Evolutionary conservation across 2,797 vertebrate genomes (phyloP).

Genomic region (Cuculus canorus): DNA sequence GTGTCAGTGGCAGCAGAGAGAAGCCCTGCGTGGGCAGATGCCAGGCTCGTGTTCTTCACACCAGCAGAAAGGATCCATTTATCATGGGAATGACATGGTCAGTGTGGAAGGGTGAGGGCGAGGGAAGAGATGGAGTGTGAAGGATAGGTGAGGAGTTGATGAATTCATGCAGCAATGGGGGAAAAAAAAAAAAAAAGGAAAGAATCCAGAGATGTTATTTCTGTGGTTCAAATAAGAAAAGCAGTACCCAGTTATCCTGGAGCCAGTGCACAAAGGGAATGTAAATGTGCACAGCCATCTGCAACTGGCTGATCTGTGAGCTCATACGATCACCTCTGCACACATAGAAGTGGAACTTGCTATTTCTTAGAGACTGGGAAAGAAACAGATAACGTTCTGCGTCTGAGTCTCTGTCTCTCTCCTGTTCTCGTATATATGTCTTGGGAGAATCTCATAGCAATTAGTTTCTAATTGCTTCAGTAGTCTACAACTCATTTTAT

Average conservation of each 20-base stretch:
- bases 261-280: background rate
- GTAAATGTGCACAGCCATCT: background rate
- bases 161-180: background rate
- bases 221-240: background rate
- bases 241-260: background rate
- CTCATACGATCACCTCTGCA: background rate
- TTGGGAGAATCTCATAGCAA: conserved; percentile 12
- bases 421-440: background rate
- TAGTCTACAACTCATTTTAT: conserved; percentile 13
- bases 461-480: conserved; percentile 51
- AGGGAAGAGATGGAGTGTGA: background rate
- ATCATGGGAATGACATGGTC: background rate
- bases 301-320: background rate
- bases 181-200: background rate
- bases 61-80: background rate
- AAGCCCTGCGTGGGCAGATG: background rate
- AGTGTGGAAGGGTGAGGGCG: background rate
- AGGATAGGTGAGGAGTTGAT: background rate
- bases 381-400: background rate
- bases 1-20: background rate
- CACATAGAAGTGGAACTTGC: background rate
- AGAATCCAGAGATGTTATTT: background rate
- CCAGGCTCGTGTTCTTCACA: background rate
- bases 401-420: background rate
- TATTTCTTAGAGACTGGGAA: background rate